phyloP scores from a whole-genome alignment of 2,888 invertebrate species.

The Mamestra brassicae region DNA sequence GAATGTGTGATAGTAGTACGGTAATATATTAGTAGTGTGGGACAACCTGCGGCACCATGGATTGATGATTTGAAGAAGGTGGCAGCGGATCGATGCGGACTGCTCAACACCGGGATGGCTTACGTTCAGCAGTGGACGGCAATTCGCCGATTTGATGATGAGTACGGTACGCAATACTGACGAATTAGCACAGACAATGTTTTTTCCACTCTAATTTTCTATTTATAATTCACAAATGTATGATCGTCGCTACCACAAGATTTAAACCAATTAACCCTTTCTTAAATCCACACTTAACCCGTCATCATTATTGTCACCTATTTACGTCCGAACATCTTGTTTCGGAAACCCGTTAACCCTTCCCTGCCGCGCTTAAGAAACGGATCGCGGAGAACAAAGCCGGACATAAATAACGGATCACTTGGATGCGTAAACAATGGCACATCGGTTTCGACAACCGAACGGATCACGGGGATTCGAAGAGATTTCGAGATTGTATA shows the following conservation, averaged over 20 bases:
- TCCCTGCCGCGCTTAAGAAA: conserved; percentile 75
- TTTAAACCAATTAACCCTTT: conserved; percentile 23
- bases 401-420: conserved; percentile 88
- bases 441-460: conserved; percentile 77
- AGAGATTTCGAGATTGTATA: conserved; percentile 53
- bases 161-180: not conserved
- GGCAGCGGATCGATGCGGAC: no score
- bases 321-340: conserved; percentile 52
- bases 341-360: conserved; percentile 74
- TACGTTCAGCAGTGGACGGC: no score
- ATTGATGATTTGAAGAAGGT: no score
- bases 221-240: not conserved
- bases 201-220: not conserved
- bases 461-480: conserved; percentile 72
- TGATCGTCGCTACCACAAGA: not conserved
- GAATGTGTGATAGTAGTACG: no score
- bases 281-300: conserved; percentile 19
- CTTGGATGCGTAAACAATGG: conserved; percentile 88
- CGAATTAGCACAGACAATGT: not conserved
- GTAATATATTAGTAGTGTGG: no score
- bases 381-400: conserved; percentile 76
- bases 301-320: conserved; percentile 39
- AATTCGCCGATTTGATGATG: no score
- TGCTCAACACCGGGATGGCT: no score
- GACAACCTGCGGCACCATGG: no score